phyloP scores from a whole-genome alignment of 2,797 vertebrate genomes.

The Muraenolepis orangiensis region DNA sequence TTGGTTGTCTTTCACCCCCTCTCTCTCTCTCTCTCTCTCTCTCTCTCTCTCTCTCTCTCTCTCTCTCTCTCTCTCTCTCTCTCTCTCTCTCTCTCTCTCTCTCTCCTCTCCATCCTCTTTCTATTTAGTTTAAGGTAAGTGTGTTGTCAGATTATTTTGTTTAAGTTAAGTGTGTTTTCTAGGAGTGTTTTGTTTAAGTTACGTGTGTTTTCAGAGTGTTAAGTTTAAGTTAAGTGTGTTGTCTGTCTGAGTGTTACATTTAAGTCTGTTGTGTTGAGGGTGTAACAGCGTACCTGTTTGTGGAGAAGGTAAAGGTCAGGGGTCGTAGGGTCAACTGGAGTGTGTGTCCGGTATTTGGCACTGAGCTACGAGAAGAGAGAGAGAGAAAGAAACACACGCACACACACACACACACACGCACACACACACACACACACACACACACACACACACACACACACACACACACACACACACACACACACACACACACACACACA shows the following conservation, averaged over 20 bases:
- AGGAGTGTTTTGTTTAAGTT: too few species aligned
- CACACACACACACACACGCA: conserved; percentile 3
- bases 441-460: background rate
- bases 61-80: conserved; percentile 5
- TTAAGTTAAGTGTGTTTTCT: background rate
- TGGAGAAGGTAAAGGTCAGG: conserved; percentile 67
- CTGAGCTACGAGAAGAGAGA: conserved; percentile 45
- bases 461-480: background rate
- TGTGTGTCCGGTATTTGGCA: conserved; percentile 72
- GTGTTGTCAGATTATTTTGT: conserved; percentile 32
- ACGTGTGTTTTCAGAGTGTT: too few species aligned
- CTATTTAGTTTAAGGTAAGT: too few species aligned
- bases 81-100: conserved; percentile 15
- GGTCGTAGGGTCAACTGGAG: conserved; percentile 70
- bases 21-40: conserved; percentile 1
- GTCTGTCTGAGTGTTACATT: conserved; percentile 50
- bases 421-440: background rate
- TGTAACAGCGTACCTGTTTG: conserved; percentile 58
- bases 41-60: conserved; percentile 2
- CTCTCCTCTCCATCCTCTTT: background rate
- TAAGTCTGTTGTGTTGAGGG: background rate
- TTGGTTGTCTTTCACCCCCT: conserved; percentile 3
- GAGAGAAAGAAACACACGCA: background rate
- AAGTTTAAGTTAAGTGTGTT: background rate
- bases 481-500: conserved; percentile 1